Conservation (phyloP, 2,113 vertebrate genomes). For the Corydoras maculifer region DNA sequence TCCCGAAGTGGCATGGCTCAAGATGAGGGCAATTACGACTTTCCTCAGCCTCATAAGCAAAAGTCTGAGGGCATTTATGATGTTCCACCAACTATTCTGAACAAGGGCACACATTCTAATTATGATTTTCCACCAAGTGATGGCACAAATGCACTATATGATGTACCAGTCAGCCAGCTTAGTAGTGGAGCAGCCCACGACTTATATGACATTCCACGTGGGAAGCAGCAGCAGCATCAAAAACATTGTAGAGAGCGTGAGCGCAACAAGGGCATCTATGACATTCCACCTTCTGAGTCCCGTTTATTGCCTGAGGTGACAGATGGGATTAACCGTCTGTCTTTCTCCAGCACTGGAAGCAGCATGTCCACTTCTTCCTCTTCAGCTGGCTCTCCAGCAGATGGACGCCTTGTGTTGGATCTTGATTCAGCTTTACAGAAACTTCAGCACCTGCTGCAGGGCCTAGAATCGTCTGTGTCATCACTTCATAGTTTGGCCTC, state of each 20-base stretch:
- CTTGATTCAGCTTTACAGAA: conserved; percentile 80
- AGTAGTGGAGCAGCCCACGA: conserved; percentile 62
- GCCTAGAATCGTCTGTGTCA: conserved; percentile 65
- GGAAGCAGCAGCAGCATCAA: conserved; percentile 62
- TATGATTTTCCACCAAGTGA: conserved; percentile 59
- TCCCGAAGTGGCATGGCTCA: conserved; percentile 54
- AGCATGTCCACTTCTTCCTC: conserved; percentile 96
- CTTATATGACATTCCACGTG: conserved; percentile 82
- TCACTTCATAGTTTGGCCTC: conserved; percentile 68
- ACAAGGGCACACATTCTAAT: conserved; percentile 63
- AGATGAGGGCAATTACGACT: conserved; percentile 78
- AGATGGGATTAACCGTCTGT: conserved; percentile 86
- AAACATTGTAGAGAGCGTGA: conserved; percentile 58
- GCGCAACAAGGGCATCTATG: conserved; percentile 73
- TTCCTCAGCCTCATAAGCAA: conserved; percentile 68
- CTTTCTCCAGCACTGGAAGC: conserved; percentile 90
- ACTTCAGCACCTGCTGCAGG: conserved; percentile 74
- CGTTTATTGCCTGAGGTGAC: conserved; percentile 68
- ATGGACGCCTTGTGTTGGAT: conserved; percentile 67
- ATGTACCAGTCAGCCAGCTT: conserved; percentile 64
- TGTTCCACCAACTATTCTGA: conserved; percentile 71
- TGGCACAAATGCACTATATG: conserved; percentile 65
- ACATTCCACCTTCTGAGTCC: conserved; percentile 71
- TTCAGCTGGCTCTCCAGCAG: conserved; percentile 70
- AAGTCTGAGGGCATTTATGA: conserved; percentile 82